Conservation (phyloP, 2,113 vertebrate genomes). For the Sander lucioperca region DNA sequence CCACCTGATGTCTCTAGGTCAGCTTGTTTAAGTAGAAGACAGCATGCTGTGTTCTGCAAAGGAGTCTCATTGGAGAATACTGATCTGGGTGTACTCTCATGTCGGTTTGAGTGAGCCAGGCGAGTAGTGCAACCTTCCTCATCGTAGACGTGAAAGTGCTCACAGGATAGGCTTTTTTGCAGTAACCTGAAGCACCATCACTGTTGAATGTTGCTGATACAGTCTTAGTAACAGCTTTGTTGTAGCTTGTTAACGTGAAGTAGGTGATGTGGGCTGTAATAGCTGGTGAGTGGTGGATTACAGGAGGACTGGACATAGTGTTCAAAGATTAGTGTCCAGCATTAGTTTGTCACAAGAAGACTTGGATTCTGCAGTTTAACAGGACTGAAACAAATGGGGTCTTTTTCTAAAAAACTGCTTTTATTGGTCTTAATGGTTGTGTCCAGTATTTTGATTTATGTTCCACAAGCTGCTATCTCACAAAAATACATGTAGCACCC, state of each 20-base stretch:
- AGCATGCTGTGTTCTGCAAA: constrained; percentile 3
- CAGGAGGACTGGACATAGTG: background rate
- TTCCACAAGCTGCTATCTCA: background rate
- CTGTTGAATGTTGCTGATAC: constrained; percentile 12
- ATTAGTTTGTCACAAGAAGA: constrained; percentile 1
- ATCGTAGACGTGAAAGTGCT: constrained; percentile 18
- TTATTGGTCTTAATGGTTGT: background rate
- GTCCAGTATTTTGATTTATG: background rate
- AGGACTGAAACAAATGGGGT: background rate
- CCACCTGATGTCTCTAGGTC: background rate
- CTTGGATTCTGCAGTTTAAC: background rate
- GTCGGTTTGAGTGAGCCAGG: constrained; percentile 31
- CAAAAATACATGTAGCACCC: background rate
- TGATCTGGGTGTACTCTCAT: constrained; percentile 34
- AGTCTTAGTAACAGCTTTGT: background rate
- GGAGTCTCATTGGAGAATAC: constrained; percentile 39
- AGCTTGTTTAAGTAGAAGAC: constrained; percentile 37
- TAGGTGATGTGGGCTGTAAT: constrained; percentile 1
- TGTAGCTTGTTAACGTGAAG: constrained; percentile 5
- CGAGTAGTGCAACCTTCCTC: constrained; percentile 1
- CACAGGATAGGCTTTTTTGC: background rate
- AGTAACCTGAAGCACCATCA: constrained; percentile 1
- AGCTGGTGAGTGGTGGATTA: background rate
- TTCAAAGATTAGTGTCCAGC: constrained; percentile 11
- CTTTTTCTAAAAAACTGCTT: background rate